phyloP scores from a whole-genome alignment of 2,888 invertebrate genomes.

The Allacma fusca region DNA sequence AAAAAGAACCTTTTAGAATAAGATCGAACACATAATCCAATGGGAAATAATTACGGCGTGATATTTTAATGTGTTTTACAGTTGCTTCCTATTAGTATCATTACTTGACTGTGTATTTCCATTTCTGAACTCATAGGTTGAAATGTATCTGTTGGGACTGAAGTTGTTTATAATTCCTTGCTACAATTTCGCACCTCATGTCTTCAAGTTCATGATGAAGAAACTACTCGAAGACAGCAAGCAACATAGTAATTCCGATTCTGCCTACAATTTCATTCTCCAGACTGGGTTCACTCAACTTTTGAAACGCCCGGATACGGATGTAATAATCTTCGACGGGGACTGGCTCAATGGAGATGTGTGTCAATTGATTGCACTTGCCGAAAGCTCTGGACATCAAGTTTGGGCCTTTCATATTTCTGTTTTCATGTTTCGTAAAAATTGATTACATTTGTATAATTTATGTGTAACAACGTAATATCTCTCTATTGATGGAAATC shows the following conservation, averaged over 20 bases:
- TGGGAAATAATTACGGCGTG: too few species aligned
- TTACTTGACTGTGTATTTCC: too few species aligned
- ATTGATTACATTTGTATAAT: background rate
- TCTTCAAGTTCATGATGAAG: background rate
- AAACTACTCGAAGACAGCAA: background rate
- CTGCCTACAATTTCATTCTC: background rate
- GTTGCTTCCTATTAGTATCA: too few species aligned
- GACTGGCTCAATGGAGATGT: background rate
- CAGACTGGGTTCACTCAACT: background rate
- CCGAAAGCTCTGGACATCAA: constrained; percentile 1
- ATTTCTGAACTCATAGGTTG: background rate
- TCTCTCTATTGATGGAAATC: background rate
- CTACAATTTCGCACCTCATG: background rate
- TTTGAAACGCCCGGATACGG: background rate
- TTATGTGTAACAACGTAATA: background rate
- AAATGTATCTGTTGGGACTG: constrained; percentile 8
- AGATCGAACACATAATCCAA: too few species aligned
- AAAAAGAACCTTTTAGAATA: too few species aligned
- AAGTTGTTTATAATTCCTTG: constrained; percentile 1
- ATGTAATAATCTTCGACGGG: constrained; percentile 5
- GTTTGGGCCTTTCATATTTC: background rate
- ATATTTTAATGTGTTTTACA: too few species aligned
- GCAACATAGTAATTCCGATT: background rate
- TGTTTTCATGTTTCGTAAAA: background rate
- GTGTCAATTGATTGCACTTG: background rate